Base-by-base conservation (phyloP, 2,113 vertebrate species). In the Mastomys coucha region DNA sequence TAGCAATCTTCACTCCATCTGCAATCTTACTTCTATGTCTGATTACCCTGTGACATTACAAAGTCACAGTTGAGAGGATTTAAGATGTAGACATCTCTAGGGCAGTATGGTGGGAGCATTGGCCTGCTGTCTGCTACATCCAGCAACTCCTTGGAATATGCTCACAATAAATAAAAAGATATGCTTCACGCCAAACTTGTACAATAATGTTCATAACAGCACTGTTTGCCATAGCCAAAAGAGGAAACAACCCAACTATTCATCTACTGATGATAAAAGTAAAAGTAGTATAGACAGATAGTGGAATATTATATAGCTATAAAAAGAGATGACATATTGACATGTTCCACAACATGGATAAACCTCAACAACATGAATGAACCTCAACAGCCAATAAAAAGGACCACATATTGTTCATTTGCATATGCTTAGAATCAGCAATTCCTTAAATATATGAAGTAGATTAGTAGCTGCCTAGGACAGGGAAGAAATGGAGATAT, bases 141-240 rank as follows among this genome's bases (percentile, higher is more conserved):
- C 10, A 88, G 93, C 60, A 92, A 75, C 42, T 89, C 10, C 58
- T 72, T 91, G 45, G 13, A 49, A 42, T 31, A 53, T 16, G 75
- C 20, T 20, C 22, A 80, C 51, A 78, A 96, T 4, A 88, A 95
- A 93, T 58, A 49, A 95, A 94, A 96, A 70, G 11, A 75, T 11
- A 73, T 0, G 4, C 51, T 70, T 70, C 51, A 89, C 20, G 45
- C 3, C 73, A 78, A 60, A 69, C 36, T 56, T 91, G 39, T n/a
- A 69, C 33, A 93, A 45, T 24, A 87, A 45, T 26, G n/a, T 82
- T 39, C 45, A 91, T 1, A 58, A 45, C 28, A 78, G 51, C 11
- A 26, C 45, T 76, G 67, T 49, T 93, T 49, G 16, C 26, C 73
- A 88, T 1, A 87, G 17, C 28, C 13, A 24, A 45, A 76, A 63